Conservation (phyloP, 1,140 invertebrate genomes). For the Drosophila nannoptera region DNA sequence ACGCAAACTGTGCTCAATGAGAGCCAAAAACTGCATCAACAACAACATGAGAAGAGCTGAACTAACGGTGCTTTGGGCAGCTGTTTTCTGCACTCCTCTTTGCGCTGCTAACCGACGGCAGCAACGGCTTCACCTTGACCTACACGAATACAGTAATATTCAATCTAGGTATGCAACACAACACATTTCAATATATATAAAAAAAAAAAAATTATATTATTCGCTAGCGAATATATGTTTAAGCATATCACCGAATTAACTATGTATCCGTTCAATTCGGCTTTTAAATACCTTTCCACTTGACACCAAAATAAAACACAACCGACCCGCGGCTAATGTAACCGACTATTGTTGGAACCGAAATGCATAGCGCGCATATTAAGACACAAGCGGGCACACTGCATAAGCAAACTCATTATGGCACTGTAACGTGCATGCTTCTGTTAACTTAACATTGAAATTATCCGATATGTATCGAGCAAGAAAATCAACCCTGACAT, state of each 20-base stretch:
- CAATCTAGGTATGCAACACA: slow-evolving; percentile 4
- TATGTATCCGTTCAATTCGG: slow-evolving; percentile 33
- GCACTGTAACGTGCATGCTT: not conserved
- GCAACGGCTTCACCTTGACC: slow-evolving; percentile 42
- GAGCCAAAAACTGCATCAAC: slow-evolving; percentile 2
- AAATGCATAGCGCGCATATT: not conserved
- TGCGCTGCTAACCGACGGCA: slow-evolving; percentile 10
- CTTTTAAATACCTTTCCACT: slow-evolving; percentile 27
- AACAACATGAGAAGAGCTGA: slow-evolving; percentile 5
- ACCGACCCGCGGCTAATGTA: slow-evolving; percentile 34
- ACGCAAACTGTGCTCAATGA: slow-evolving; percentile 23
- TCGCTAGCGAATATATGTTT: too few relatives aligned
- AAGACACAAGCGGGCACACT: not conserved
- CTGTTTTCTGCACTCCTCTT: slow-evolving; percentile 20
- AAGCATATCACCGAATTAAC: not conserved
- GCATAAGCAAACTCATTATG: slow-evolving; percentile 4
- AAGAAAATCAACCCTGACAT: too few relatives aligned
- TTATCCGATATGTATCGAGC: too few relatives aligned
- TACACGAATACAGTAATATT: slow-evolving; percentile 36
- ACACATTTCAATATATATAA: not conserved
- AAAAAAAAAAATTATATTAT: not conserved
- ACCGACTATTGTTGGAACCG: slow-evolving; percentile 27
- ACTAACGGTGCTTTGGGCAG: slow-evolving; percentile 42
- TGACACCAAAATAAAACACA: slow-evolving; percentile 11
- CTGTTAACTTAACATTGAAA: not conserved